These are phyloP conservation scores for Oreonectes daqikongensis DNA, from an alignment of 2,797 vertebrate genomes.

Conservation along the genomic window DNA sequence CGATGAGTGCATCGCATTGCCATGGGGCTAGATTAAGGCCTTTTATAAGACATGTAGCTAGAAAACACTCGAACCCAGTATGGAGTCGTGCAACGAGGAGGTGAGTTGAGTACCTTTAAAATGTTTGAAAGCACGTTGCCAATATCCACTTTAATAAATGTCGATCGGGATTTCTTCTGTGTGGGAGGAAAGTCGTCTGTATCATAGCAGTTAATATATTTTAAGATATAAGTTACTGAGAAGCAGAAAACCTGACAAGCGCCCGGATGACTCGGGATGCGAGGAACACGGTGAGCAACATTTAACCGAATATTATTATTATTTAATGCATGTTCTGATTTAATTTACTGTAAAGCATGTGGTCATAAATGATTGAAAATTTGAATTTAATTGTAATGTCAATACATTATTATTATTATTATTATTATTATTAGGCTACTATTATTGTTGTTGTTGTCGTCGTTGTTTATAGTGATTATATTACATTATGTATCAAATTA, in stretches of 20 bases:
- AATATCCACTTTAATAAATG: slow-evolving; percentile 27
- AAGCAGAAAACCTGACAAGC: slow-evolving; percentile 26
- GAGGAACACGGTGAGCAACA: slow-evolving; percentile 32
- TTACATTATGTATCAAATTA: too few relatives aligned
- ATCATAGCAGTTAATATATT: slow-evolving; percentile 14
- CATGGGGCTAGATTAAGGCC: slow-evolving; percentile 55
- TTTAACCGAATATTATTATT: slow-evolving; percentile 25
- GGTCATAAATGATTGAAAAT: too few relatives aligned
- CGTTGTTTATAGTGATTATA: too few relatives aligned
- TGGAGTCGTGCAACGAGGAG: slow-evolving; percentile 36
- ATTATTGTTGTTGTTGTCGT: too few relatives aligned
- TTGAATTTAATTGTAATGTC: not conserved
- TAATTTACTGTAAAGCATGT: not conserved
- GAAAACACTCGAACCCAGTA: slow-evolving; percentile 46
- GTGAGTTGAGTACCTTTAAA: slow-evolving; percentile 23
- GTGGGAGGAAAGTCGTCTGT: slow-evolving; percentile 37
- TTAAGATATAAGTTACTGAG: slow-evolving; percentile 28
- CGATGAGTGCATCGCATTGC: slow-evolving; percentile 59
- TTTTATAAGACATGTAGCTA: slow-evolving; percentile 46
- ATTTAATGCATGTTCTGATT: slow-evolving; percentile 9
- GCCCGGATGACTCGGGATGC: slow-evolving; percentile 9
- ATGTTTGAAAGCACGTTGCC: slow-evolving; percentile 15
- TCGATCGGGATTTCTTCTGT: slow-evolving; percentile 18
- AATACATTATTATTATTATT: not conserved
- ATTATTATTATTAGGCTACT: not conserved